Conservation (phyloP, 1,140 invertebrate species). For the Orius laevigatus region DNA sequence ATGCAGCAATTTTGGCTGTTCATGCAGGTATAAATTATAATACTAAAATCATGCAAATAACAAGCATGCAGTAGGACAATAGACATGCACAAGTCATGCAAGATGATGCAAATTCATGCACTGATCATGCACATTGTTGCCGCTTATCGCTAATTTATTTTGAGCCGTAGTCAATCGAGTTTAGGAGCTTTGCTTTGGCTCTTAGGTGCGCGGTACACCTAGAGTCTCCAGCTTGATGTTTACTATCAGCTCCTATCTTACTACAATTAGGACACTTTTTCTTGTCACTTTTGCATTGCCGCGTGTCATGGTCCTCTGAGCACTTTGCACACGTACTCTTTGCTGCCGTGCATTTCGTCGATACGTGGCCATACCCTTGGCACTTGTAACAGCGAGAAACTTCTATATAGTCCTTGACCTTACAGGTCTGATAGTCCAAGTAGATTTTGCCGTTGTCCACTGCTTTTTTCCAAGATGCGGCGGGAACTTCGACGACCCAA, state of each 20-base stretch:
- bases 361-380: conserved; percentile 11
- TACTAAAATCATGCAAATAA: no score
- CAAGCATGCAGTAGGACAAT: no score
- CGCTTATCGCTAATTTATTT: not conserved
- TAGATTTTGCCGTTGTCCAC: not conserved
- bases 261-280: not conserved
- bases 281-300: not conserved
- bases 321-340: conserved; percentile 2
- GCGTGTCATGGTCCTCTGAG: not conserved
- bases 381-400: conserved; percentile 13
- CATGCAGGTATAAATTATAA: no score
- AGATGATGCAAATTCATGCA: no score
- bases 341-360: not conserved
- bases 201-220: not conserved
- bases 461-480: not conserved
- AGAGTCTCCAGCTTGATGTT: not conserved
- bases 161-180: not conserved
- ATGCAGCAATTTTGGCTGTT: no score
- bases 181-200: not conserved
- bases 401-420: conserved; percentile 6
- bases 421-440: conserved; percentile 1
- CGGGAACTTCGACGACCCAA: not conserved
- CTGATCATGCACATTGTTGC: no score
- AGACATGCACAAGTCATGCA: no score
- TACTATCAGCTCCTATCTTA: not conserved